Evolutionary conservation across 2,888 invertebrate species (phyloP), one percentile per base, ranked within the genome.

Genomic region (Agrilus cyanescens): DNA sequence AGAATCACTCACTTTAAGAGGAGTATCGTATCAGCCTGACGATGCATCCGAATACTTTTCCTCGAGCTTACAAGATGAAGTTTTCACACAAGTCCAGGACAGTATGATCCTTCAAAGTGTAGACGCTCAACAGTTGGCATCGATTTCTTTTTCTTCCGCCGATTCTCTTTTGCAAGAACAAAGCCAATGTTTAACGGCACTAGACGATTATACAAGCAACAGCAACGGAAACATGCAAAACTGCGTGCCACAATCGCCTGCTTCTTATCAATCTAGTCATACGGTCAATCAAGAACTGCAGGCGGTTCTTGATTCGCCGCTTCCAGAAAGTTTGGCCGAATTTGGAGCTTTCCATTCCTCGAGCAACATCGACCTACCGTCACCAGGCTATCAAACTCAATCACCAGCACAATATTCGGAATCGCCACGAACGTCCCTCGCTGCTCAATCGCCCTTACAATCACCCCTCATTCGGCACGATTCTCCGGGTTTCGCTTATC

Each of bases 401-500:
- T 66, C 66, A 13, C 64, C 67, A 18, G 60, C 65, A 47, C 60
- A 66, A 45, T 66, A 63, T 50, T 52, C 62, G 4, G 53, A 59
- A 44, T 62, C 65, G 25, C 65, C 66, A 4, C 66, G 65, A 43
- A 55, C 68, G 4, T 71, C 72, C 5, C 52, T 75, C 41, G 67
- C 70, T 40, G 72, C 70, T 12, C 71, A 75, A 50, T 79, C 78
- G 1, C 80, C 80, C 0, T 53, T 80, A 46, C 77, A 79, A 49
- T 80, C 80, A 20, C 81, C 81, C 0, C 55, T 75, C 31, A 70
- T 74, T 14, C 64, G 73, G 47, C 75, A 75, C 55, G 76, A 76
- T 45, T 83, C 84, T n/a, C 84, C 84, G 1, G 80, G 82, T 31
- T 74, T 88, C 55, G 78, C 85, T 15, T 89, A 88, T 60, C 88